Conservation (phyloP, 2,797 vertebrate species). For the Sitta carolinensis region DNA sequence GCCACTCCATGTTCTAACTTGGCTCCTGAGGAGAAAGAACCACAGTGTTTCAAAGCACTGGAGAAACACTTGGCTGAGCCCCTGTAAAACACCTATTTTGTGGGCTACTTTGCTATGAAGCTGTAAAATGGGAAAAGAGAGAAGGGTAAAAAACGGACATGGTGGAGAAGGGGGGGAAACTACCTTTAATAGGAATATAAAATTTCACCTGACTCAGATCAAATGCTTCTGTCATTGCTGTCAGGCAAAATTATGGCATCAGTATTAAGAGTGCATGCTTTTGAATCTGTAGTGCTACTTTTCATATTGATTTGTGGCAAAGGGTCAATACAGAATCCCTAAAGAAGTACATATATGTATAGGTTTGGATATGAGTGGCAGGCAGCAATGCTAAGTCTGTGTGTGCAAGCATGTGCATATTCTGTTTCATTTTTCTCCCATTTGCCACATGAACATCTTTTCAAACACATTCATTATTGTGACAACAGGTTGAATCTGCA, state of each 20-base stretch:
- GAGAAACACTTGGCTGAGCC: background rate
- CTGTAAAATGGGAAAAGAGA: background rate
- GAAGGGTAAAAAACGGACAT: background rate
- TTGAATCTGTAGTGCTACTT: slow-evolving; percentile 11
- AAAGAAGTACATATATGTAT: background rate
- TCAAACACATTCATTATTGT: slow-evolving; percentile 62
- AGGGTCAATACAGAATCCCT: background rate
- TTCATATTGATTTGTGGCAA: slow-evolving; percentile 25
- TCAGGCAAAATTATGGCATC: slow-evolving; percentile 44
- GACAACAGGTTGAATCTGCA: slow-evolving; percentile 73
- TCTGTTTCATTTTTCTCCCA: slow-evolving; percentile 40
- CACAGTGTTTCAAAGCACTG: background rate
- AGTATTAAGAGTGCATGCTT: slow-evolving; percentile 13
- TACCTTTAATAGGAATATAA: slow-evolving; percentile 42
- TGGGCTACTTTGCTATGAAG: background rate
- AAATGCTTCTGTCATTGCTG: slow-evolving; percentile 52
- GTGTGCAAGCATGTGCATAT: background rate
- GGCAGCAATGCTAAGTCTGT: background rate
- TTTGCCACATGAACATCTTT: slow-evolving; percentile 35
- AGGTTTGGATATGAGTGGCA: background rate
- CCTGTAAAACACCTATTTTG: background rate
- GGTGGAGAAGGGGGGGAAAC: background rate
- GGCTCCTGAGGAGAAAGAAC: background rate
- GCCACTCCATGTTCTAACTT: background rate
- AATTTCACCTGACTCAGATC: slow-evolving; percentile 50